Base-by-base conservation (phyloP, 2,888 invertebrate species). In the Euproctis similis region DNA sequence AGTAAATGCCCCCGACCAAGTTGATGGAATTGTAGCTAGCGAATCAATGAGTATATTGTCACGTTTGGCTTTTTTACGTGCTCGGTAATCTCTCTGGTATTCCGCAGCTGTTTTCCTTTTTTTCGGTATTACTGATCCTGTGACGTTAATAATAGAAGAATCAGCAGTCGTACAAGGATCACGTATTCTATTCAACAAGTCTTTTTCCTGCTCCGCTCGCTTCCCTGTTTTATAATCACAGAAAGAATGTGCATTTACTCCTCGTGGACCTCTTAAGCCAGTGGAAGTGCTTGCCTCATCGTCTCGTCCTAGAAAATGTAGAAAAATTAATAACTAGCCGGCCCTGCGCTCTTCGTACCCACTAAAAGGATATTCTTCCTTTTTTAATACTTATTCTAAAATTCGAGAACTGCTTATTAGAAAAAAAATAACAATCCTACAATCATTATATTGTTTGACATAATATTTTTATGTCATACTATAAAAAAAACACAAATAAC, bases 41-140 rank as follows among this genome's bases (percentile, higher is more conserved):
- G 12, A 18, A 11, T 18, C 27, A 25, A 25, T 25, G 25, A 8
- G 16, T 25, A 13, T 25, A 25, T 25, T 25, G 25, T 12, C 25
- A 25, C 25, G 16, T 25, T 25, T 25, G n/a, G 25, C 25, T 25
- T 25, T 25, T 25, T 13, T 25, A 29, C 16, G 21, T 17, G 28
- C 28, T 28, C 23, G 17, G 19, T 30, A 30, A 24, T 24, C 30
- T 30, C 24, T 30, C 24, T 30, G 30, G 30, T 30, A 30, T 30
- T 30, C 30, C 30, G 24, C 30, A n/a, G 24, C 20, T 25, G 24
- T 24, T 30, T 30, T 30, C 20, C 30, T 30, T 25, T 30, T 30
- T 24, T 30, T 30, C 24, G 13, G 19, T 18, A n/a, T 18, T 18
- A 4, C 18, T 18, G 18, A 18, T 18, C 18, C 18, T 30, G 13